These are phyloP conservation scores for Xylocopa sonorina DNA, from an alignment of 1,140 invertebrate genomes.

Conservation along the genomic window DNA sequence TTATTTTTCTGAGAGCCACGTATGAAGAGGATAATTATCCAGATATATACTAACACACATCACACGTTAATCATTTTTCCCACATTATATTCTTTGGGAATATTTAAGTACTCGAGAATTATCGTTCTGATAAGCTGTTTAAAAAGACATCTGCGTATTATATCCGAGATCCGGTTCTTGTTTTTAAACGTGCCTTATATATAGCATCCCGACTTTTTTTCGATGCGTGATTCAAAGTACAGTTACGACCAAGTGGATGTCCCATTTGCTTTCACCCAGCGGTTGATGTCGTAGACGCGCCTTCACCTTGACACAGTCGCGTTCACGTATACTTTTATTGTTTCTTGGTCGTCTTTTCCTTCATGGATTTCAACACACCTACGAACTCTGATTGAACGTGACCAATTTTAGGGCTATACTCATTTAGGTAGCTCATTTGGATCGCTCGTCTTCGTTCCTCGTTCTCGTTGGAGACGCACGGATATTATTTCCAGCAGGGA, in stretches of 20 bases:
- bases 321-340: slow-evolving; percentile 24
- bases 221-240: slow-evolving; percentile 39
- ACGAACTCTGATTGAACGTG: neutral
- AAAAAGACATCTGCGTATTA: neutral
- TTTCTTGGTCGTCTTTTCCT: slow-evolving; percentile 16
- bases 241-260: slow-evolving; percentile 48
- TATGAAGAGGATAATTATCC: no score
- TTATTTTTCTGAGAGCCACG: no score
- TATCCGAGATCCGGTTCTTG: neutral
- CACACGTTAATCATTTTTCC: no score
- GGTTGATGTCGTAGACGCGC: slow-evolving; percentile 56
- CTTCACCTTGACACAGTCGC: slow-evolving; percentile 74
- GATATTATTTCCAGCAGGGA: neutral
- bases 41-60: no score
- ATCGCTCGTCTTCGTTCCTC: neutral
- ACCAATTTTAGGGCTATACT: slow-evolving; percentile 1
- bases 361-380: neutral
- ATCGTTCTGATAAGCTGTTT: neutral
- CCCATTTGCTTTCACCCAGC: slow-evolving; percentile 68
- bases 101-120: neutral
- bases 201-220: neutral
- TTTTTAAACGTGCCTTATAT: neutral
- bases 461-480: neutral
- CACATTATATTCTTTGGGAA: no score
- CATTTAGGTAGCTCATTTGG: no score